Evolutionary conservation across 2,888 invertebrate genomes (phyloP).

Genomic region (Hemicrepidius hirtus): DNA sequence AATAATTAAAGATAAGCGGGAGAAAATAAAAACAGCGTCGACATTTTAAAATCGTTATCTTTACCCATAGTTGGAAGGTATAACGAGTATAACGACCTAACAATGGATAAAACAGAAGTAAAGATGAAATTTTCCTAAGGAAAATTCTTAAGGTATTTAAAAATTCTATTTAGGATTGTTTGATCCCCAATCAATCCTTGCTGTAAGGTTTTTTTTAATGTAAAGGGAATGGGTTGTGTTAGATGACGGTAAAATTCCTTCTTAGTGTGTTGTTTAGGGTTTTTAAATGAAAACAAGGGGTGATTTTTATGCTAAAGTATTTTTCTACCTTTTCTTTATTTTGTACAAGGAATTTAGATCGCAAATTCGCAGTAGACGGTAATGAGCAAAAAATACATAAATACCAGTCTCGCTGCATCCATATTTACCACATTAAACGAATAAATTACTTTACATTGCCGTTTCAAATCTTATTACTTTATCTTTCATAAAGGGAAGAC

Average conservation of each 20-base stretch:
- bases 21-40: conserved; percentile 33
- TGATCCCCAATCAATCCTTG: no score
- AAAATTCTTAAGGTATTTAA: no score
- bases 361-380: conserved; percentile 41
- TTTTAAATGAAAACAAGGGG: no score
- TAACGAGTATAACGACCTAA: conserved; percentile 27
- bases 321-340: conserved; percentile 25
- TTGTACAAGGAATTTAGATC: conserved; percentile 33
- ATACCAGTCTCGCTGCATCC: conserved; percentile 44
- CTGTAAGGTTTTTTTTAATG: no score
- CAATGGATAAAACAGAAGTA: conserved; percentile 16
- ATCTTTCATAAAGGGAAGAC: conserved; percentile 44
- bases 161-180: no score
- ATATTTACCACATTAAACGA: conserved; percentile 47
- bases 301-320: no score
- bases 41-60: conserved; percentile 32
- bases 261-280: no score
- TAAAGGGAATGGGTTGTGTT: no score
- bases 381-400: conserved; percentile 45
- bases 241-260: no score
- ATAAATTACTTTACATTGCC: conserved; percentile 46
- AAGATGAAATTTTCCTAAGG: conserved; percentile 14
- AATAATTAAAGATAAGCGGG: conserved; percentile 35
- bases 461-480: conserved; percentile 44
- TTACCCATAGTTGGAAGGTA: conserved; percentile 19